Base-by-base conservation (phyloP, 37 sponge, comb jelly and placozoan species). In the Spongilla lacustris region DNA sequence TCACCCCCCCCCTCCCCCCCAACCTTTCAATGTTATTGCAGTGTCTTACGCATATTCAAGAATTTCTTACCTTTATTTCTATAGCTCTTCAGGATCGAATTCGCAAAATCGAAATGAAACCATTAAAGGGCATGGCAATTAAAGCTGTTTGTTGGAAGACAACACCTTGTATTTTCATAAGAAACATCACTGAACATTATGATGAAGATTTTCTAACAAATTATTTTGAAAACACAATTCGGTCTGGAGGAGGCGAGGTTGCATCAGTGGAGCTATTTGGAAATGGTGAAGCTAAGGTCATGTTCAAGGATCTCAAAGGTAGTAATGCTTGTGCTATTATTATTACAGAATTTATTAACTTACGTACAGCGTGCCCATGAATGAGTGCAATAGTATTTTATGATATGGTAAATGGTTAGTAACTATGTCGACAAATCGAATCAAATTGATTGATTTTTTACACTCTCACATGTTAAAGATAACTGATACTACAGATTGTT, bases 271-370 rank as follows among this genome's bases (percentile, higher is more conserved):
- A 26, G n/a, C 11, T 91, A 5, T 68, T 83, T 27, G 87, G 78
- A n/a, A 68, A 81, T 67, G 82, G 79, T 71, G 73, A 86, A 48
- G 91, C 87, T n/a, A 66, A 66, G 6, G 79, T 91, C 22, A 82
- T 78, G 17, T 86, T 91, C 38, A 6, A 67, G 37, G 83, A 91
- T 78, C 75, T 66, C 36, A 48, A 71, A 77, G 86, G 91, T 90
- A 69, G 37, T 32, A 13, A 38, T 72, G 14, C 14, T 14, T 32
- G 31, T 72, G 14, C 11, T 41, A 9, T 41, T 41, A 41, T 9
- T 9, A 6, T 41, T 9, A 3, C 41, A 41, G 3, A 41, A 41
- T 9, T 41, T 6, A 41, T 41, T 41, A 41, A n/a, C n/a, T n/a
- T n/a, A n/a, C n/a, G n/a, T n/a, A n/a, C n/a, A n/a, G n/a, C n/a